A percentile compares a stretch with the other conserved stretches of the same genome.
These are phyloP conservation scores for Chlorodrepanis virens DNA, from an alignment of 2,113 vertebrate species.

Conservation along the genomic window DNA sequence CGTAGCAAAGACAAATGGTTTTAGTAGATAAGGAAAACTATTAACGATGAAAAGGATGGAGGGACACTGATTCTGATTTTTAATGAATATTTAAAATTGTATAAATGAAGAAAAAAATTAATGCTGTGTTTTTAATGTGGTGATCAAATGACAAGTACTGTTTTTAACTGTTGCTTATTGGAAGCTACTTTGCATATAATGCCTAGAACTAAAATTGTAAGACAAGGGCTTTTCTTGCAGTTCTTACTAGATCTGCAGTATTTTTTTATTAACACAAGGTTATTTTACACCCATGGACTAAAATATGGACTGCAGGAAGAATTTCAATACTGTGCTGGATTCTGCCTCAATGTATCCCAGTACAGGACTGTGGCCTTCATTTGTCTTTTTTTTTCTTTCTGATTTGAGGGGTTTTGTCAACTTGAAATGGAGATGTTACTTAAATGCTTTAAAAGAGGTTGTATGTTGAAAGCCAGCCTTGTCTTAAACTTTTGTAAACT, in stretches of 20 bases:
- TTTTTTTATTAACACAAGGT: not conserved
- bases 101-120: slow-evolving; percentile 19
- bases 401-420: not conserved
- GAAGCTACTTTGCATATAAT: not conserved
- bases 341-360: not conserved
- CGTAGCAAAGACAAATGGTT: slow-evolving; percentile 67
- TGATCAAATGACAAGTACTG: slow-evolving; percentile 5
- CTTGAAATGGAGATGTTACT: not conserved
- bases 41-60: slow-evolving; percentile 43
- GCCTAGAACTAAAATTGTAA: slow-evolving; percentile 1
- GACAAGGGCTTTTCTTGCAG: not conserved
- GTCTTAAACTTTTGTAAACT: slow-evolving; percentile 61
- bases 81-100: slow-evolving; percentile 37
- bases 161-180: slow-evolving; percentile 37
- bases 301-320: not conserved
- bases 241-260: not conserved
- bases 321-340: not conserved
- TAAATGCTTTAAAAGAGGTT: slow-evolving; percentile 14
- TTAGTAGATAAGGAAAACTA: slow-evolving; percentile 65
- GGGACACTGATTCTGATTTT: slow-evolving; percentile 48
- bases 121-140: slow-evolving; percentile 9
- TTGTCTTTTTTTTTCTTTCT: not conserved
- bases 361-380: slow-evolving; percentile 16
- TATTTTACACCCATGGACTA: not conserved
- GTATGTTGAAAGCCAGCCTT: not conserved